phyloP scores from a whole-genome alignment of 1,140 invertebrate genomes.

The Drosophila subobscura region DNA sequence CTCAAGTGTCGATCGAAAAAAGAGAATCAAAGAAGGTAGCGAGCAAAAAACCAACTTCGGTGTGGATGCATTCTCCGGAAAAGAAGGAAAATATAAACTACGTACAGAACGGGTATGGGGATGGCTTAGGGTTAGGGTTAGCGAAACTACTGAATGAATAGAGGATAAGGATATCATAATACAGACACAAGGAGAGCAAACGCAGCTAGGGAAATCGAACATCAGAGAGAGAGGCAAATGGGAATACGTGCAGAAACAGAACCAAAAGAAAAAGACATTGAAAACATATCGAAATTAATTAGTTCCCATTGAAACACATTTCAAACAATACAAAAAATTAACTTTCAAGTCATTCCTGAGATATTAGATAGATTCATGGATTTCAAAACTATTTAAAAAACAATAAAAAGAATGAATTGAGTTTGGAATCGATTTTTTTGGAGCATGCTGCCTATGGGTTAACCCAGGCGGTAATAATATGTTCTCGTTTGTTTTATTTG shows the following conservation, averaged over 20 bases:
- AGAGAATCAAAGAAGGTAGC: conserved; percentile 27
- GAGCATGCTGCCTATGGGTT: conserved; percentile 39
- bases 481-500: conserved; percentile 14
- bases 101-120: not conserved
- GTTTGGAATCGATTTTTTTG: conserved; percentile 28
- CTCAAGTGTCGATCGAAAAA: conserved; percentile 36
- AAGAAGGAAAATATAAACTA: conserved; percentile 1
- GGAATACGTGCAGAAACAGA: too few species aligned
- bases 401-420: conserved; percentile 6
- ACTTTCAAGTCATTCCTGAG: conserved; percentile 26
- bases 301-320: too few species aligned
- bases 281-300: not conserved
- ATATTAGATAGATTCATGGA: conserved; percentile 3
- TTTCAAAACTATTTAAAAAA: conserved; percentile 8
- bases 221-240: not conserved
- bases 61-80: conserved; percentile 41
- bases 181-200: too few species aligned
- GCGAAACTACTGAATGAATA: not conserved
- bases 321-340: not conserved
- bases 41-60: conserved; percentile 37
- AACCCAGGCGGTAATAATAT: conserved; percentile 22
- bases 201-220: too few species aligned
- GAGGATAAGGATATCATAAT: not conserved
- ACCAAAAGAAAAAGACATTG: not conserved
- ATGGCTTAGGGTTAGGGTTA: too few species aligned